Conservation (phyloP, 2,888 invertebrate species). For the Chouioia cunea region DNA sequence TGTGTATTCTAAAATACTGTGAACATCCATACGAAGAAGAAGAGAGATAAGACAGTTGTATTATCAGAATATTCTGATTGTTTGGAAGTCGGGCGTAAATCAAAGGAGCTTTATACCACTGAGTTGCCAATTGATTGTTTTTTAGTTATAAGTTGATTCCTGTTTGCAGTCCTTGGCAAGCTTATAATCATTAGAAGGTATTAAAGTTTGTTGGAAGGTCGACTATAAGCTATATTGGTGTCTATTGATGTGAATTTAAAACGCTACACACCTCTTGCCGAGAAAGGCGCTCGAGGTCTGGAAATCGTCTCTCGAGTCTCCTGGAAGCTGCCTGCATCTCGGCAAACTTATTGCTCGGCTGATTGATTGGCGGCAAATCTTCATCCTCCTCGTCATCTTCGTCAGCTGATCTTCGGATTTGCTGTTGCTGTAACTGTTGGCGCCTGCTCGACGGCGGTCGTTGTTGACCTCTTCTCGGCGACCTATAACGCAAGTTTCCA, state of each 20-base stretch:
- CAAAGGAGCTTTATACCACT: too few species aligned
- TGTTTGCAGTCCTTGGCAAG: too few species aligned
- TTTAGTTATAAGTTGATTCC: too few species aligned
- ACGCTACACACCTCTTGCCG: slow-evolving; percentile 37
- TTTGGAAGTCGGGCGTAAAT: too few species aligned
- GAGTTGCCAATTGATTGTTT: too few species aligned
- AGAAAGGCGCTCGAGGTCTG: slow-evolving; percentile 47
- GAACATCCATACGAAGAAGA: too few species aligned
- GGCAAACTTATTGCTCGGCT: slow-evolving; percentile 56
- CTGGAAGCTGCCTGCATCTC: slow-evolving; percentile 61
- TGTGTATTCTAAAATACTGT: too few species aligned
- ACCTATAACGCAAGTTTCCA: slow-evolving; percentile 9
- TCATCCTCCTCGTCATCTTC: slow-evolving; percentile 48
- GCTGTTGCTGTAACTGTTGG: slow-evolving; percentile 39
- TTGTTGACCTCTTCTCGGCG: slow-evolving; percentile 27
- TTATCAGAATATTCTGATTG: too few species aligned
- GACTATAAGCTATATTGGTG: too few species aligned
- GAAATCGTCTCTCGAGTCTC: slow-evolving; percentile 57
- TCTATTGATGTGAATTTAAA: neutral
- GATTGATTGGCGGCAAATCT: neutral
- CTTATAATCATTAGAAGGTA: too few species aligned
- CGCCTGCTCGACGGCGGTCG: slow-evolving; percentile 53
- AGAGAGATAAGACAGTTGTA: too few species aligned
- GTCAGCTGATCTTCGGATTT: slow-evolving; percentile 42
- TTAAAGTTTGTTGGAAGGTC: too few species aligned